Evolutionary conservation across 2,888 invertebrate genomes (phyloP).

Genomic region (Perithous albicinctus): DNA sequence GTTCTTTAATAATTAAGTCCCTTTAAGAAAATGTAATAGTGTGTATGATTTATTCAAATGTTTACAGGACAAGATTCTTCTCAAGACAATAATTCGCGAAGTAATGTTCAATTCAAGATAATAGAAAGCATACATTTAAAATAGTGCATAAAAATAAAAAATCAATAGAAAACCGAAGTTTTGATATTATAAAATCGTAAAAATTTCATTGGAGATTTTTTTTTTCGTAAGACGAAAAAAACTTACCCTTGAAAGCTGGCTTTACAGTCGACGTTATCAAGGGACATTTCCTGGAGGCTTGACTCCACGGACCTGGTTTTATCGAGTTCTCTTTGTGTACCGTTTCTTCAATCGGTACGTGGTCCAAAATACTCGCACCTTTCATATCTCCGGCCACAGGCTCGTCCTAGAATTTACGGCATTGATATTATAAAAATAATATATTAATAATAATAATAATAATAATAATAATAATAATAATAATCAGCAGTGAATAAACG

Average conservation of each 20-base stretch:
- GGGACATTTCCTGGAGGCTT: conserved; percentile 82
- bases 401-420: conserved; percentile 77
- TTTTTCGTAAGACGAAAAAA: no score
- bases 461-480: no score
- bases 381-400: conserved; percentile 76
- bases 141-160: background rate
- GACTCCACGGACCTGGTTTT: conserved; percentile 90
- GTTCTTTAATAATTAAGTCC: no score
- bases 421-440: conserved; percentile 27
- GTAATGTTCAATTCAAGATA: no score
- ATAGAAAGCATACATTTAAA: no score
- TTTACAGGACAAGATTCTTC: no score
- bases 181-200: background rate
- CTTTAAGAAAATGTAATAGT: no score
- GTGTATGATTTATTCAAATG: no score
- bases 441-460: no score
- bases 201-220: background rate
- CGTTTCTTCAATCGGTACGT: conserved; percentile 86
- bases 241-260: conserved; percentile 85
- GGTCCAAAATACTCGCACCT: conserved; percentile 86
- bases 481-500: no score
- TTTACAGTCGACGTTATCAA: conserved; percentile 78
- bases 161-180: background rate
- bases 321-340: conserved; percentile 89
- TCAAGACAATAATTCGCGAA: no score